Evolutionary conservation across 2,797 vertebrate species (phyloP).

Genomic region (Microctenopoma stevenorrisi): DNA sequence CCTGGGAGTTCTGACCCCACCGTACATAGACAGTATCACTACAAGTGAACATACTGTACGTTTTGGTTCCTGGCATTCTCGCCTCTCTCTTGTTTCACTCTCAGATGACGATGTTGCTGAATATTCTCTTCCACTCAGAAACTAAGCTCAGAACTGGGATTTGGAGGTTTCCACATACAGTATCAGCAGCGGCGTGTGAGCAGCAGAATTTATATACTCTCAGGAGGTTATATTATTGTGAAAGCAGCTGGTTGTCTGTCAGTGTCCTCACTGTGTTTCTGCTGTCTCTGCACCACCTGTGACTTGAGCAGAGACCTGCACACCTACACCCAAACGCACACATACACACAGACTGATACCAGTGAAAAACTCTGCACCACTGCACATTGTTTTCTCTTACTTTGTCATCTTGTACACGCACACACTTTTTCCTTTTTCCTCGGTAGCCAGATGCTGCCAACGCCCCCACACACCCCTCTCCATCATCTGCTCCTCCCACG

Average conservation of each 20-base stretch:
- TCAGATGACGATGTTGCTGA: conserved; percentile 9
- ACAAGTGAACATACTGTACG: background rate
- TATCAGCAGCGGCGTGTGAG: conserved; percentile 54
- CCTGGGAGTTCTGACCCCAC: background rate
- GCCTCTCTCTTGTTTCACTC: background rate
- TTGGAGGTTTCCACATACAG: conserved; percentile 36
- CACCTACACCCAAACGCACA: conserved; percentile 9
- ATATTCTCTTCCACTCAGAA: conserved; percentile 1
- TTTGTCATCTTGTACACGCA: conserved; percentile 12
- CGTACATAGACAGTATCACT: background rate
- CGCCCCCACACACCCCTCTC: background rate
- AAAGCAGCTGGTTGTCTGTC: conserved; percentile 77
- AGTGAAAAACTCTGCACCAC: conserved; percentile 20
- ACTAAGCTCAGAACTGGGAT: conserved; percentile 21
- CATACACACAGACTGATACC: conserved; percentile 2
- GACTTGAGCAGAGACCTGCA: conserved; percentile 44
- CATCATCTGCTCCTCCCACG: conserved; percentile 38
- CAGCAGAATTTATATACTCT: conserved; percentile 51
- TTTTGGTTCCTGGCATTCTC: background rate
- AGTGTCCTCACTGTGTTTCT: conserved; percentile 66
- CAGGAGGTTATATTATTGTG: conserved; percentile 56
- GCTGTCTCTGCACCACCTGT: conserved; percentile 77
- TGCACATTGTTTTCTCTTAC: conserved; percentile 31
- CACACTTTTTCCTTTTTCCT: conserved; percentile 1
- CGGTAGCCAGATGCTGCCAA: conserved; percentile 50